Base-by-base conservation (phyloP, 2,113 vertebrate species). In the Prionailurus viverrinus region DNA sequence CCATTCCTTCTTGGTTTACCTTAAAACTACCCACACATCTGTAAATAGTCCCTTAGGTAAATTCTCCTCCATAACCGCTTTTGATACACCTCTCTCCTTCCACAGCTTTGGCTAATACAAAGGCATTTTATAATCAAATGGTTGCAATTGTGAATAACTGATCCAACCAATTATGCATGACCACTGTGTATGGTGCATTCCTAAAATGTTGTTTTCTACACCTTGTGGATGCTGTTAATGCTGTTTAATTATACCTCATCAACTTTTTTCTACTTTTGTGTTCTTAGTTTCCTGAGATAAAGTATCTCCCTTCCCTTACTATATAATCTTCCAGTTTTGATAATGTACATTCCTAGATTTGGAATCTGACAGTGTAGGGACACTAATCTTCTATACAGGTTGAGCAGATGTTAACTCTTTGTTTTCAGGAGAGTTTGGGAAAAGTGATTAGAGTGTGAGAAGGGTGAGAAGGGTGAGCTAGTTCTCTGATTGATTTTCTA, bases 401-500 rank as follows among this genome's bases (percentile, higher is more conserved):
- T 33, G 11, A 95, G 21, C 33, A 76, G 48, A 87, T 18, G 8
- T 65, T 65, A 73, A 66, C 23, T 84, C 11, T 79, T 80, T 65
- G 3, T 91, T 90, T 94, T 41, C 41, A 91, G 45, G 11, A 95
- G 51, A 94, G 4, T 21, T 95, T 48, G 12, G 12, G 7, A 2
- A 9, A 81, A 66, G 63, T 41, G n/a, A 94, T 82, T 89, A 78
- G 48, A 88, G 36, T 93, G 2, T 79, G 41, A 82, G 51, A 85
- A 89, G 55, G 16, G 2, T 79, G 41, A 82, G 51, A 85, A 89
- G 55, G 16, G 8, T 69, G 39, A 73, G 11, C 66, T 89, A 79
- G 45, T 79, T 96, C n/a, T 87, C 19, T 69, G 58, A 45, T 45
- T 91, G 71, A 61, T 78, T 94, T 91, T 89, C 33, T 79, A 92